A percentile compares a stretch with the other conserved stretches of the same genome.
Conservation (phyloP, 2,888 invertebrate genomes). For the Scaptomyza flava region DNA sequence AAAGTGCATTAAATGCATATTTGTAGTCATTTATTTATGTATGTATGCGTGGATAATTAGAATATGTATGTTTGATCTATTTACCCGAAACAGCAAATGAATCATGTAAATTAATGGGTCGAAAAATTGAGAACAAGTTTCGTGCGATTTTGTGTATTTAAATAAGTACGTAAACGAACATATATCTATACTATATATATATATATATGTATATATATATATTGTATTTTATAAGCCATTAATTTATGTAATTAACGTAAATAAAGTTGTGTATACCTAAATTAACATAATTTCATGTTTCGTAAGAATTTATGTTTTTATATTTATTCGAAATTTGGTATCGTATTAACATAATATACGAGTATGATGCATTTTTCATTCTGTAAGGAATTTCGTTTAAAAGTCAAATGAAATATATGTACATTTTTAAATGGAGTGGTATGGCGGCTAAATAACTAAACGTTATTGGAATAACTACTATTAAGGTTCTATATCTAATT, state of each 20-base stretch:
- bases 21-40: slow-evolving; percentile 70
- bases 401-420: not conserved
- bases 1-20: slow-evolving; percentile 78
- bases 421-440: not conserved
- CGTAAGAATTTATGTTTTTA: slow-evolving; percentile 28
- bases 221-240: slow-evolving; percentile 67
- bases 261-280: slow-evolving; percentile 76
- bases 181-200: slow-evolving; percentile 9
- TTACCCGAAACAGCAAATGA: slow-evolving; percentile 1
- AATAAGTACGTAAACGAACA: slow-evolving; percentile 57
- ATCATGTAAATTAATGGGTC: slow-evolving; percentile 23
- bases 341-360: slow-evolving; percentile 15
- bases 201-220: not conserved
- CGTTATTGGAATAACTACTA: slow-evolving; percentile 11
- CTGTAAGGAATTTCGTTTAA: slow-evolving; percentile 9
- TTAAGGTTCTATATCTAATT: not conserved
- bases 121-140: slow-evolving; percentile 19
- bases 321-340: slow-evolving; percentile 49
- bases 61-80: slow-evolving; percentile 17
- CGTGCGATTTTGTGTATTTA: slow-evolving; percentile 71
- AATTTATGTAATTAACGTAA: slow-evolving; percentile 73
- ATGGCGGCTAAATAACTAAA: slow-evolving; percentile 30
- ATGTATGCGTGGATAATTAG: slow-evolving; percentile 55
- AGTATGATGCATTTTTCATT: slow-evolving; percentile 13
- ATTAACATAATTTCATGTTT: slow-evolving; percentile 34